Conservation (phyloP, 2,113 vertebrate species). For the Amblyornis subalaris region DNA sequence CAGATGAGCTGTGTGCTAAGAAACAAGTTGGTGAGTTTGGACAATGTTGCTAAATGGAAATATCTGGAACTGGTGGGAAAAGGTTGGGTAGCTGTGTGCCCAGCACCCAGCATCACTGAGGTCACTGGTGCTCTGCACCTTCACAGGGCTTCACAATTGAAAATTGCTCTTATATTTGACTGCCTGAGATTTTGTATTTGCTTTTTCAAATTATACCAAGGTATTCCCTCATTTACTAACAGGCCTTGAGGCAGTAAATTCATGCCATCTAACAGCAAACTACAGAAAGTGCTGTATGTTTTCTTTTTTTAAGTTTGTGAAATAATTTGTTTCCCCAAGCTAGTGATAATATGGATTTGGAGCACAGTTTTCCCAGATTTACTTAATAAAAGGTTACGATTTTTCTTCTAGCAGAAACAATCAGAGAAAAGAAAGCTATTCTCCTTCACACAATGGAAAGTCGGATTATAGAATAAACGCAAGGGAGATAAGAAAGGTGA, state of each 20-base stretch:
- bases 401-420: slow-evolving; percentile 45
- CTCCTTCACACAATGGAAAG: slow-evolving; percentile 45
- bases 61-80: neutral
- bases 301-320: slow-evolving; percentile 10
- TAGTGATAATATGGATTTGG: slow-evolving; percentile 52
- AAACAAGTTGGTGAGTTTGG: neutral
- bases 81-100: accelerated
- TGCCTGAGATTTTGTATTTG: neutral
- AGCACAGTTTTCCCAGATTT: slow-evolving; percentile 33
- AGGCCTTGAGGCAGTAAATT: neutral
- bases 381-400: slow-evolving; percentile 67
- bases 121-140: neutral
- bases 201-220: neutral
- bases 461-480: slow-evolving; percentile 60
- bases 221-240: neutral
- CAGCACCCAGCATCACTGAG: neutral
- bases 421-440: slow-evolving; percentile 37
- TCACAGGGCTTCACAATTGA: accelerated
- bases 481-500: slow-evolving; percentile 62
- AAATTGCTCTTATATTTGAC: neutral
- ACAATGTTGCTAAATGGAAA: neutral
- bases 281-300: neutral
- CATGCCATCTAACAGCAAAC: neutral
- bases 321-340: slow-evolving; percentile 36
- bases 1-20: neutral